A percentile compares a stretch with the other conserved stretches of the same genome.
These are phyloP conservation scores for Leptocoma aspasia DNA, from an alignment of 2,113 vertebrate genomes.

Conservation along the genomic window DNA sequence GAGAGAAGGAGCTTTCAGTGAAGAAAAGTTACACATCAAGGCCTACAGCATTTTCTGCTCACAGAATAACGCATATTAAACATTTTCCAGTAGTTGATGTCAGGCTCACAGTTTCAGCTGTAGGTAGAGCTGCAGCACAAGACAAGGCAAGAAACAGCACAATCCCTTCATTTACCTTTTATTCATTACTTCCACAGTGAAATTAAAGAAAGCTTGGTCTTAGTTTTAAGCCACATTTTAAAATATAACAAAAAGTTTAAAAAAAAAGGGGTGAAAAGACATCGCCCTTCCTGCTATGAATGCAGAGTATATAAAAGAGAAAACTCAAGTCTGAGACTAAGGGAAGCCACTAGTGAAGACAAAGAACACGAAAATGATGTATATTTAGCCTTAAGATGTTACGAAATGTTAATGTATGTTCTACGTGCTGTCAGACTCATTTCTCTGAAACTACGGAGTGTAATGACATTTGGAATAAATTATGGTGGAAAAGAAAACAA, in stretches of 20 bases:
- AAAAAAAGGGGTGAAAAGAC: not conserved
- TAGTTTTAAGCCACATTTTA: not conserved
- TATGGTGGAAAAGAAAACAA: not conserved
- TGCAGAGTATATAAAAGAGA: not conserved
- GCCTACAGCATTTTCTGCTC: not conserved
- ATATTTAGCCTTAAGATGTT: not conserved
- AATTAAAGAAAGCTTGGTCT: not conserved
- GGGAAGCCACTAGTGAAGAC: not conserved
- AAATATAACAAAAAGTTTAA: not conserved
- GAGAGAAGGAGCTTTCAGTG: not conserved
- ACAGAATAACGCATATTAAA: not conserved
- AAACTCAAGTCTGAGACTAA: not conserved
- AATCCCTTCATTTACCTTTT: not conserved
- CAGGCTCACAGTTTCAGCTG: not conserved
- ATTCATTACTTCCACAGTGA: not conserved
- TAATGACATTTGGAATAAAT: not conserved
- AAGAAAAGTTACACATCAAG: not conserved
- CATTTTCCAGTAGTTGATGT: not conserved
- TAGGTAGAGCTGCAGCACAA: not conserved
- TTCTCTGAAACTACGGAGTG: not conserved
- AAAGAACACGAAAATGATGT: not conserved
- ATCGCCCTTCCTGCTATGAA: not conserved
- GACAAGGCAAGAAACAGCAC: not conserved
- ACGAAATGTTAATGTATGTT: not conserved
- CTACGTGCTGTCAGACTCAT: not conserved